Evolutionary conservation across 2,797 vertebrate species (phyloP), one percentile per base, ranked within the genome.

Genomic region (Mallotus villosus): DNA sequence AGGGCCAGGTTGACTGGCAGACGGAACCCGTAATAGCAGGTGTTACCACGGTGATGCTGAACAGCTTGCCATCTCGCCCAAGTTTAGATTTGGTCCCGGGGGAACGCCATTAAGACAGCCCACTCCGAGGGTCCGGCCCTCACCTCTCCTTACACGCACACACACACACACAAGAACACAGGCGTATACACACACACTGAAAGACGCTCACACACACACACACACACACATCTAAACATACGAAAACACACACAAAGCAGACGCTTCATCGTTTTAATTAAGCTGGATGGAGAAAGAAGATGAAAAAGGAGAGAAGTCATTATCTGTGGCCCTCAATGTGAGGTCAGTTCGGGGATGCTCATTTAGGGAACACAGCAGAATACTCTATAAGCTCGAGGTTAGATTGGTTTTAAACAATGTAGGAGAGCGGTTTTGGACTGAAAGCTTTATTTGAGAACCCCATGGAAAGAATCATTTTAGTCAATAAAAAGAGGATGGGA

Each of bases 21-120:
- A 89, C 82, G 83, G 88, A 88, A 88, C 82, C 77, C 85, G 78
- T 88, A 87, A 87, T 82, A 88, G 86, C 89, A 92, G 90, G 90
- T 91, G 89, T 88, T 89, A 74, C 79, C 70, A 84, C 80, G 77
- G 80, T 71, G 73, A 88, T 85, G 85, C 81, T 71, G 81, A 89
- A 90, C 88, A 91, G 90, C 89, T 91, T 91, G 88, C 76, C 65
- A 82, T 83, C 85, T 87, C 74, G 83, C 85, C 82, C 80, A 90
- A 87, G 83, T 88, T 88, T 86, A 84, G 85, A 83, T 85, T 71
- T 65, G 67, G 73, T 85, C 88, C 87, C 83, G 76, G 67, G 84
- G 87, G 84, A 83, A 81, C 71, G 79, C 78, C 80, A 86, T 87
- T 83, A 85, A 82, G 79, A 86, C 81, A 72, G 81, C 82, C 72